phyloP scores from a whole-genome alignment of 2,888 invertebrate genomes.

The Dynastes tityus region DNA sequence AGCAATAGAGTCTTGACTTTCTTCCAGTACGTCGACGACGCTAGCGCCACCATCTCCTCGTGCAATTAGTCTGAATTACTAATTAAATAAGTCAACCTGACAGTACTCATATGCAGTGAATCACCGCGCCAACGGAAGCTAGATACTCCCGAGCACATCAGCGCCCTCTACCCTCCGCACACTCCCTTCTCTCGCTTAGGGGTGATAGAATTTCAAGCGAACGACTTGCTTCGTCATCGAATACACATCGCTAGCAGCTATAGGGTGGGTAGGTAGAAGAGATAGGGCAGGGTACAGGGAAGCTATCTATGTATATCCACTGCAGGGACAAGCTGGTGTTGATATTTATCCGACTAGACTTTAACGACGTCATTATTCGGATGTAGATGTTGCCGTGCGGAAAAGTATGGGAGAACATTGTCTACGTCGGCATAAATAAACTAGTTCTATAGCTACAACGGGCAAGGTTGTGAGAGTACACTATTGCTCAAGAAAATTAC shows the following conservation, averaged over 20 bases:
- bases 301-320: background rate
- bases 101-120: conserved; percentile 41
- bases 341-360: conserved; percentile 33
- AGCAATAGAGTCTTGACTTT: background rate
- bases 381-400: conserved; percentile 1
- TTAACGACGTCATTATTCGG: conserved; percentile 33
- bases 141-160: background rate
- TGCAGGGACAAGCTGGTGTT: conserved; percentile 1
- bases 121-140: conserved; percentile 3
- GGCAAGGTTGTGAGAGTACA: too few relatives aligned
- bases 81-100: conserved; percentile 45
- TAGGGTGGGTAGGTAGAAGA: background rate
- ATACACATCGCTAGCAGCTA: background rate
- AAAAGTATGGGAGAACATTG: conserved; percentile 16
- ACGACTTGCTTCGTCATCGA: background rate
- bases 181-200: too few relatives aligned
- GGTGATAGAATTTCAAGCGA: too few relatives aligned
- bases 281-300: background rate
- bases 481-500: too few relatives aligned
- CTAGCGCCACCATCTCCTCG: conserved; percentile 5
- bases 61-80: conserved; percentile 42
- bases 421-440: background rate
- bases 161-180: background rate
- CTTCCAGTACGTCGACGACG: background rate
- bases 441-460: too few relatives aligned